phyloP scores from a whole-genome alignment of 2,888 invertebrate species.

The Hyppa rectilinea region DNA sequence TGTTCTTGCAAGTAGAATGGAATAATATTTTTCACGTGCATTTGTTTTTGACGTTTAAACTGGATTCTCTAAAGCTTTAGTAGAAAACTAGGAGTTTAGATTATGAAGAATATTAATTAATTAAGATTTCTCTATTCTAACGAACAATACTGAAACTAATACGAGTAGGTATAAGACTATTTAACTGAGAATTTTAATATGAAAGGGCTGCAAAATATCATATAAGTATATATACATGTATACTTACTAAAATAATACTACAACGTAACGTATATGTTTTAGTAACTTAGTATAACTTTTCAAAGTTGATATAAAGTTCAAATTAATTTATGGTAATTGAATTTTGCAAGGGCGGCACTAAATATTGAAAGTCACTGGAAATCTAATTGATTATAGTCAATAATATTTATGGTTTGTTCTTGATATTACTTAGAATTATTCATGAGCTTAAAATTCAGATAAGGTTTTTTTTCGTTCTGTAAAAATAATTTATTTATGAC shows the following conservation, averaged over 20 bases:
- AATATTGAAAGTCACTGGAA: conserved; percentile 27
- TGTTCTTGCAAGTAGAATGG: not conserved
- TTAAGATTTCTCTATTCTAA: not conserved
- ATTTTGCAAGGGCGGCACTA: conserved; percentile 39
- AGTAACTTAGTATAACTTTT: conserved; percentile 29
- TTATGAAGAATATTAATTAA: conserved; percentile 18
- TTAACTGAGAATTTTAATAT: conserved; percentile 22
- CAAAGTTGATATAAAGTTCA: conserved; percentile 53
- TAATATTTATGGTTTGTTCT: conserved; percentile 2
- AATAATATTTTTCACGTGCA: conserved; percentile 10
- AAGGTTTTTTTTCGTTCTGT: not conserved
- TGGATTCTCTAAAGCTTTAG: not conserved
- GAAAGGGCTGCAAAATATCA: conserved; percentile 14
- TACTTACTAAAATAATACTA: not conserved
- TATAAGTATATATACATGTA: no score
- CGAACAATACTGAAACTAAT: not conserved
- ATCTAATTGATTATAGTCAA: conserved; percentile 25
- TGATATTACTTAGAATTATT: not conserved
- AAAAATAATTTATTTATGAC: not conserved
- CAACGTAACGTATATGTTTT: conserved; percentile 12
- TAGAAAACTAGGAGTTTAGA: conserved; percentile 1
- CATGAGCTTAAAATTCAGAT: not conserved
- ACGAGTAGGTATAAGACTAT: not conserved
- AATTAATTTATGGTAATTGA: conserved; percentile 59
- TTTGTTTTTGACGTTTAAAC: conserved; percentile 42